Evolutionary conservation across 2,797 vertebrate genomes (phyloP).

Genomic region (Gymnothorax javanicus): DNA sequence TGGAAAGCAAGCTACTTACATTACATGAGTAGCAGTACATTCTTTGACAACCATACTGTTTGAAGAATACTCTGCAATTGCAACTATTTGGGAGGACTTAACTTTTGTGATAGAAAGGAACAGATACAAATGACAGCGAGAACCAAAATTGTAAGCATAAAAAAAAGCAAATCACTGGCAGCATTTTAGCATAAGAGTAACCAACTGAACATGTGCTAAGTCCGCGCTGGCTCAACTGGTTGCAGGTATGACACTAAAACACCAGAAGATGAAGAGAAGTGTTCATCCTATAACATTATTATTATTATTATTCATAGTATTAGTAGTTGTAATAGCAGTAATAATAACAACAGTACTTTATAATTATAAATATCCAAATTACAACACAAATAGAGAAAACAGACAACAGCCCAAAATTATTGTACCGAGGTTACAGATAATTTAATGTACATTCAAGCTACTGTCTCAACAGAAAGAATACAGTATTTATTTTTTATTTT

Average conservation of each 20-base stretch:
- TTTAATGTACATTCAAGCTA: not conserved
- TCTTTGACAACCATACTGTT: not conserved
- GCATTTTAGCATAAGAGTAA: no score
- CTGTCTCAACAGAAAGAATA: not conserved
- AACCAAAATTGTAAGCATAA: not conserved
- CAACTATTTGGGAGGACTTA: not conserved
- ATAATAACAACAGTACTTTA: not conserved
- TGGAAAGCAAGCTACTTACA: not conserved
- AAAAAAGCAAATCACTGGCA: no score
- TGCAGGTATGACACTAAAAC: no score
- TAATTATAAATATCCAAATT: slow-evolving; percentile 3
- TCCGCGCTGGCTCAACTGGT: no score
- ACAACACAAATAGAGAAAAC: not conserved
- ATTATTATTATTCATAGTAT: no score
- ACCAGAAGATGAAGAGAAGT: no score
- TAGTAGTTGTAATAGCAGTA: no score
- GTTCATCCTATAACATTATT: no score
- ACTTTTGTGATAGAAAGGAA: not conserved
- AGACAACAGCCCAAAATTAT: not conserved
- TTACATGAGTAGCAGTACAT: not conserved
- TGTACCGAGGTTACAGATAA: not conserved
- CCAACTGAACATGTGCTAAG: no score
- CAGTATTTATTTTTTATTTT: not conserved
- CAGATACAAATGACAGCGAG: not conserved
- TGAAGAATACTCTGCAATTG: not conserved